Evolutionary conservation across 2,888 invertebrate genomes (phyloP).

Genomic region (Clusia tigrina): DNA sequence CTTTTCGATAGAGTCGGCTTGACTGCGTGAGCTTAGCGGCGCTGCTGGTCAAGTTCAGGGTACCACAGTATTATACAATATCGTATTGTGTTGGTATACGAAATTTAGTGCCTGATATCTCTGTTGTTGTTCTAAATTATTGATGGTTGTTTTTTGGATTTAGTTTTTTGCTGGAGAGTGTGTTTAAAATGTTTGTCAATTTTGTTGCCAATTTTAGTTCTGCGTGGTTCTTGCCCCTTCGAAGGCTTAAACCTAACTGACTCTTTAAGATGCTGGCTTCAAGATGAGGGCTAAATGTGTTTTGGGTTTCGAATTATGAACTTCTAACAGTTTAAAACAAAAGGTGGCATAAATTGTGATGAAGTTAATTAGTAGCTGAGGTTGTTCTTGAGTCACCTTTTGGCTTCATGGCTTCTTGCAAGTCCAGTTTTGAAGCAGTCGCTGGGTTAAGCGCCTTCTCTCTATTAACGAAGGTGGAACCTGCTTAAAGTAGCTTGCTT

Average conservation of each 20-base stretch:
- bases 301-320: no score
- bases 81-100: not conserved
- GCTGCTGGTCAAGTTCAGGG: constrained; percentile 29
- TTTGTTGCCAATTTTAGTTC: not conserved
- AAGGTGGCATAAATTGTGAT: no score
- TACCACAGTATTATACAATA: not conserved
- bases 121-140: constrained; percentile 10
- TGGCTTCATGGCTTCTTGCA: no score
- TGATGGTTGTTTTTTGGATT: not conserved
- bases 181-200: not conserved
- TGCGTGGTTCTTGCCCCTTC: constrained; percentile 9
- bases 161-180: not conserved
- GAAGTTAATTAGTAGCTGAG: no score
- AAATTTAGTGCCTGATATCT: not conserved
- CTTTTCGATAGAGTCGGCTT: constrained; percentile 13
- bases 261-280: not conserved
- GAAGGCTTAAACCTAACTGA: constrained; percentile 30
- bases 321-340: no score
- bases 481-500: no score
- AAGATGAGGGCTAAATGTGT: not conserved
- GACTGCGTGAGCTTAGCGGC: not conserved
- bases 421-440: no score
- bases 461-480: no score
- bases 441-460: no score
- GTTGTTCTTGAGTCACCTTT: no score